Evolutionary conservation across 2,113 vertebrate genomes (phyloP).

Genomic region (Macrotus californicus): DNA sequence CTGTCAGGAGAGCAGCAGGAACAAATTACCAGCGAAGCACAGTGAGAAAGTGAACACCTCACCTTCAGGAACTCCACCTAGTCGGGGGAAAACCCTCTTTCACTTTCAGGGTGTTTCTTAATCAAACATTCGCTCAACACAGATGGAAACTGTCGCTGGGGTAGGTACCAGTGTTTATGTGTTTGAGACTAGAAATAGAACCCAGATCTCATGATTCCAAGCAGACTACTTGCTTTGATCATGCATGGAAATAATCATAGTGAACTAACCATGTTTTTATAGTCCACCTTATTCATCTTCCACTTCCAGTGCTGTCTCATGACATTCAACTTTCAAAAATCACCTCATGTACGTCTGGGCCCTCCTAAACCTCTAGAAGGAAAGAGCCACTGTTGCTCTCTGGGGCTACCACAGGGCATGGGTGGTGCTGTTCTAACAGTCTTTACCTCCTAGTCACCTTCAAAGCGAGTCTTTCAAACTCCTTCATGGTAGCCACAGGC

Average conservation of each 20-base stretch:
- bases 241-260: neutral
- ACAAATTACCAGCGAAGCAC: neutral
- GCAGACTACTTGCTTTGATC: neutral
- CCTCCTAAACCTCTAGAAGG: neutral
- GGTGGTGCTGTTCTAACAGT: neutral
- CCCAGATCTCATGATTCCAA: neutral
- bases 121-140: neutral
- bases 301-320: neutral
- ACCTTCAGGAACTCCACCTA: neutral
- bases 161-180: neutral
- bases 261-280: neutral
- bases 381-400: neutral
- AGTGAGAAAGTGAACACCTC: neutral
- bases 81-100: neutral
- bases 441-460: neutral
- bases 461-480: neutral
- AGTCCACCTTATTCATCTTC: neutral
- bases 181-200: neutral
- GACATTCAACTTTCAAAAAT: neutral
- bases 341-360: neutral
- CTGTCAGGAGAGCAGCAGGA: neutral
- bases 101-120: neutral
- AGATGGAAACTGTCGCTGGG: neutral
- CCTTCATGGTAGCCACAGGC: neutral
- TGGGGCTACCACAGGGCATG: accelerated